Base-by-base conservation (phyloP, 2,113 vertebrate genomes). In the Zapus hudsonius region DNA sequence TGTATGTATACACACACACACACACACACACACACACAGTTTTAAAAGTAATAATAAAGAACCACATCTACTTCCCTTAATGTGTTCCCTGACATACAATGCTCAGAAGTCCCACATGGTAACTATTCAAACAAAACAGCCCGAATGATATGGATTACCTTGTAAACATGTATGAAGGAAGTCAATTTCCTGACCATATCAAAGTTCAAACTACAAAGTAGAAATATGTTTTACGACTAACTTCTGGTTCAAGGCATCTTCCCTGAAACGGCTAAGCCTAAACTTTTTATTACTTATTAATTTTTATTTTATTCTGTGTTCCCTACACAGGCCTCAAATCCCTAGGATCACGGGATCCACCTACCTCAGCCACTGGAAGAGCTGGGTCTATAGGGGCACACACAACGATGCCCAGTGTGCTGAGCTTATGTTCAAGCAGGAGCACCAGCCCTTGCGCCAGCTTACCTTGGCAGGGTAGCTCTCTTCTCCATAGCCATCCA, bases 401-500 rank as follows among this genome's bases (percentile, higher is more conserved):
- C 38, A 44, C 6, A n/a, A 44, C 22, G 20, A 27, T 0, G 15
- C 16, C 57, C 59, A 29, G 59, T 40, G 47, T 61, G 13, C 38
- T 55, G 5, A 42, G 19, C 22, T 27, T 0, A 3, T 7, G 2
- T 19, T 22, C 27, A 16, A 64, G 36, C 4, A 42, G n/a, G n/a
- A n/a, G 15, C 33, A 69, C 55, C 33, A 11, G 38, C 31, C 44
- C 1, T 0, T 0, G 0, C 0, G 13, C 15, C 44, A 57, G 2
- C 76, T 95, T 93, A 99, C 99, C 99, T 99, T 99, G 47, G 99
- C 99, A 91, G 99, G 99, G 96, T 99, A 99, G 93, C 98, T 99
- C 97, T 99, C 99, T 92, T 99, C 99, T 15, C 99, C 99, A 17
- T 99, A 99, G 64, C 99, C 99, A 9, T 99, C 99, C 98, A 99